Conservation (phyloP, 2,888 invertebrate genomes). For the Oligia fasciuncula region DNA sequence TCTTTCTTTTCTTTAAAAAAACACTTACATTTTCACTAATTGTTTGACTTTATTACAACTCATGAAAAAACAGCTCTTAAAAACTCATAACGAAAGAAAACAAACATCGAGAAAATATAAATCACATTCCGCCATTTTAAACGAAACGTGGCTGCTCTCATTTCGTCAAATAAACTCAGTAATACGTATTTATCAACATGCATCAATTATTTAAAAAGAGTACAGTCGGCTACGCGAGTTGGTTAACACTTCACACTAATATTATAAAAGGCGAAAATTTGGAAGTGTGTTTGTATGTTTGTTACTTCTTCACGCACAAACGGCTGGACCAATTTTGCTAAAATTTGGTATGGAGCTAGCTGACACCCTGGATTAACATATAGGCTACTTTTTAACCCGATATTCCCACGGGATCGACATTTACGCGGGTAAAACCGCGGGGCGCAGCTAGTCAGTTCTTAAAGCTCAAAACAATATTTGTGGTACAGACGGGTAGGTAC, state of each 20-base stretch:
- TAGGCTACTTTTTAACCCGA: too few species aligned
- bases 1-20: background rate
- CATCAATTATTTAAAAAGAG: constrained; percentile 12
- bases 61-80: background rate
- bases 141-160: background rate
- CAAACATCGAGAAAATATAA: constrained; percentile 19
- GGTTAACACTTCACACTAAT: background rate
- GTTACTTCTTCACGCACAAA: too few species aligned
- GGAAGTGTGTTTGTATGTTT: too few species aligned
- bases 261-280: too few species aligned
- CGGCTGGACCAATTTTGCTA: too few species aligned
- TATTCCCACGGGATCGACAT: too few species aligned
- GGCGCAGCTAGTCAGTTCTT: background rate
- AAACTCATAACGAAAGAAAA: constrained; percentile 2
- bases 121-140: constrained; percentile 43
- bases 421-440: too few species aligned
- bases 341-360: too few species aligned
- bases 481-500: background rate
- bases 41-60: background rate
- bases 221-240: constrained; percentile 1
- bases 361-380: too few species aligned
- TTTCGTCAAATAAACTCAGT: constrained; percentile 15
- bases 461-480: background rate
- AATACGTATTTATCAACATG: constrained; percentile 30
- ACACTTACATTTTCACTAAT: background rate